Conservation (phyloP, 2,113 vertebrate genomes). For the Thunnus maccoyii region DNA sequence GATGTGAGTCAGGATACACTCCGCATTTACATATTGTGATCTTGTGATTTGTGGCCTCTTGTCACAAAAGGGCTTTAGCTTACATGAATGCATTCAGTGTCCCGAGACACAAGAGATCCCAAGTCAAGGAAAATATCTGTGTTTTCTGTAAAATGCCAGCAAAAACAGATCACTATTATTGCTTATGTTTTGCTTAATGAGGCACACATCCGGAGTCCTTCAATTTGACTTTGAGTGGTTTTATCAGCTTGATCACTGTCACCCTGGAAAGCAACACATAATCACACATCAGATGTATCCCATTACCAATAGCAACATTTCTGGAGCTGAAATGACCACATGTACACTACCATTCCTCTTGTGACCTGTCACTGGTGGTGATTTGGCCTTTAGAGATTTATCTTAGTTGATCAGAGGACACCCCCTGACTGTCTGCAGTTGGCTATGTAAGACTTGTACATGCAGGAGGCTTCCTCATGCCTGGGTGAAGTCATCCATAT, state of each 20-base stretch:
- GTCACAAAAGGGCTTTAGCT: constrained; percentile 78
- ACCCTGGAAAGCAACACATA: constrained; percentile 31
- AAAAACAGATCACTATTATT: constrained; percentile 49
- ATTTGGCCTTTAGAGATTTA: constrained; percentile 40
- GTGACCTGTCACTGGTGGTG: constrained; percentile 24
- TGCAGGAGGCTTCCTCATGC: constrained; percentile 42
- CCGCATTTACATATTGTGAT: constrained; percentile 47
- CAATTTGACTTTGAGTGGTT: constrained; percentile 8
- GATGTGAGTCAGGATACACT: constrained; percentile 45
- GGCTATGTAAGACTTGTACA: constrained; percentile 32
- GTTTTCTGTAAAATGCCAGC: constrained; percentile 55
- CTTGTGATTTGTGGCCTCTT: constrained; percentile 66
- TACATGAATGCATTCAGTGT: constrained; percentile 73
- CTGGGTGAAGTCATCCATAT: constrained; percentile 20
- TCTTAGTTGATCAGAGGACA: constrained; percentile 5
- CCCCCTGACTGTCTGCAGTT: constrained; percentile 27
- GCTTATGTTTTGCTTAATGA: constrained; percentile 39
- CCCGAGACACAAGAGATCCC: constrained; percentile 48
- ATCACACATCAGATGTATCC: not conserved
- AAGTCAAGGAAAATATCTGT: constrained; percentile 48
- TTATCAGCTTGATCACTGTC: constrained; percentile 22
- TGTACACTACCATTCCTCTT: constrained; percentile 29
- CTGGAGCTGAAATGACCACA: constrained; percentile 23
- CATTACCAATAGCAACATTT: constrained; percentile 20
- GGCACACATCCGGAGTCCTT: constrained; percentile 28